Evolutionary conservation across 2,888 invertebrate genomes (phyloP), one percentile per base, ranked within the genome.

Genomic region (Theretra japonica): DNA sequence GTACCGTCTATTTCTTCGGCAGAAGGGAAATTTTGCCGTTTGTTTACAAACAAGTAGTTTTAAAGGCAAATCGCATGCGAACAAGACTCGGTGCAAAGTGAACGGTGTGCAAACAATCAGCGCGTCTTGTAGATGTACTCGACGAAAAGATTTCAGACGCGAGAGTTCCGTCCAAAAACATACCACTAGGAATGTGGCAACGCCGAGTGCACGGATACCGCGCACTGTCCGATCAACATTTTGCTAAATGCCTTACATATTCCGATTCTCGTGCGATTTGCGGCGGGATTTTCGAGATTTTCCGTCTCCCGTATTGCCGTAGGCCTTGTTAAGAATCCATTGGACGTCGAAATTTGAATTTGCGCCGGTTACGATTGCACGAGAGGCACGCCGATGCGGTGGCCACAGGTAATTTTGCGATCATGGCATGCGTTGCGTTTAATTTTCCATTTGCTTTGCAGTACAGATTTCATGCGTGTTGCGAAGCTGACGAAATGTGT

Each of bases 231-330:
- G 75, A 76, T 74, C 77, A 82, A 80, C 83, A 86, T 88, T 88
- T 88, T 84, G 86, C 88, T 88, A 89, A 93, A 94, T 93, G 84
- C 92, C 91, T 88, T 87, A 91, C 92, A 90, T 92, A 93, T 88
- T 92, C 88, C 86, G 84, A 84, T 89, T 82, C 88, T 87, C 87
- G 91, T 90, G 88, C 90, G 89, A 90, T 89, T 84, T 89, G 88
- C 83, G 88, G 90, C 82, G 86, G 87, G 86, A 93, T 92, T 92
- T 92, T 89, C 90, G 89, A 91, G 90, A 94, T 94, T 94, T 94
- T 93, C 92, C 86, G 84, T 75, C 83, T 80, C 80, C 81, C 82
- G 80, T 75, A 78, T 76, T 75, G 88, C 89, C 87, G 76, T 83
- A 76, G 87, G 90, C 88, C 87, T 90, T 85, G 93, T 91, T 93